Base-by-base conservation (phyloP, 64 coral and sea anemone genomes). In the Montipora efflorescens region DNA sequence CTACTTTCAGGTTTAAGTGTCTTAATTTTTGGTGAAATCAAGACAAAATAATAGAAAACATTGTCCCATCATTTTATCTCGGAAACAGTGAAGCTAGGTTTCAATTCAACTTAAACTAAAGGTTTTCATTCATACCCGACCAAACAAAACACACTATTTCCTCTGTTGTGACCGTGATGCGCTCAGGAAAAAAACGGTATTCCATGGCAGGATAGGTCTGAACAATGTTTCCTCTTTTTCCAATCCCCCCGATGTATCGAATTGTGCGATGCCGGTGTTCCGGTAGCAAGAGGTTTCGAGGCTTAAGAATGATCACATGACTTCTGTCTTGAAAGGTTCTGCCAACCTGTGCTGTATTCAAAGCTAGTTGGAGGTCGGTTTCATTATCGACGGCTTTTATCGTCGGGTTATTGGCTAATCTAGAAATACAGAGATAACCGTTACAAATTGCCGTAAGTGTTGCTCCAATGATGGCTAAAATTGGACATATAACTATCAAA, bases 191-290 rank as follows among this genome's bases (percentile, higher is more conserved):
- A 57, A 57, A 57, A 57, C 53, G 53, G 53, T 57, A 57, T 57
- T 57, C 53, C 53, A 57, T 57, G 53, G 83, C 83, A 45, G 83
- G 83, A 67, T 87, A 87, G 48, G 83, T 87, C 83, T 87, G 83
- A 7, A 87, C 83, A 67, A 87, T 87, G 23, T 87, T 71, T 46
- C 83, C 83, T 87, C 83, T 87, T 25, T 87, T 87, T 87, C 83
- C 83, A n/a, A 87, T 87, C 48, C 83, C 53, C 53, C 53, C 53
- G 53, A 57, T 57, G 53, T 57, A 57, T 11, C 53, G 53, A 57
- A 57, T 11, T 0, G 53, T 57, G 10, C 53, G 53, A 57, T 57
- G 0, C 53, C 53, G 53, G 53, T 57, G 53, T 57, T 57, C 3
- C 53, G 53, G 53, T 57, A 0, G 53, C 53, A 57, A 0, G 1